A percentile compares a stretch with the other conserved stretches of the same genome.
Conservation (phyloP, 2,113 vertebrate genomes). For the Diphyllodes magnificus region DNA sequence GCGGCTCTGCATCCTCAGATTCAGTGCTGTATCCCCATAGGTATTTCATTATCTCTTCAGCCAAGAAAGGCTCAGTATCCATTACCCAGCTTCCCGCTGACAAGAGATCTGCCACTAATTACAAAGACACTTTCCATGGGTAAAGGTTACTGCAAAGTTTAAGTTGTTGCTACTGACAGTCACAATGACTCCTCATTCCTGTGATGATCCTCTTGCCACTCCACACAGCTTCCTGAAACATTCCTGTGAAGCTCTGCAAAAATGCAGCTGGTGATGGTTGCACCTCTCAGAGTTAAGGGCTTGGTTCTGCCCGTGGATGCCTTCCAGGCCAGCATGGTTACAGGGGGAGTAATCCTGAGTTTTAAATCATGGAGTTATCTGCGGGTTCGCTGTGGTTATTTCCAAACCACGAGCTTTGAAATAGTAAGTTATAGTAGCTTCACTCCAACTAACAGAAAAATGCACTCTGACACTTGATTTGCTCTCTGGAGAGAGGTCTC, state of each 20-base stretch:
- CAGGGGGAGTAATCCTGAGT: not conserved
- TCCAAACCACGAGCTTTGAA: not conserved
- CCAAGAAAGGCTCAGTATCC: not conserved
- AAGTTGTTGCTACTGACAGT: not conserved
- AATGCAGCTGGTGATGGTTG: not conserved
- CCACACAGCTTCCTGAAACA: not conserved
- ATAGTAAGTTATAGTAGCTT: not conserved
- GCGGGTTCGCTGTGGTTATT: not conserved
- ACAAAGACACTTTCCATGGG: not conserved
- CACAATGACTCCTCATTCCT: not conserved
- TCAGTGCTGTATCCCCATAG: not conserved
- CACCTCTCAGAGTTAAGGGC: not conserved
- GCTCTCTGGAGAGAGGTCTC: not conserved
- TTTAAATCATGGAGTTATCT: not conserved
- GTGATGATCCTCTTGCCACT: not conserved
- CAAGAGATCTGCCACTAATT: not conserved
- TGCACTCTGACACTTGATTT: slow-evolving; percentile 17
- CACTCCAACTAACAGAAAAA: not conserved
- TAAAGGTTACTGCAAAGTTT: not conserved
- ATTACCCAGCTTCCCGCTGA: not conserved
- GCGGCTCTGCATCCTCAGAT: not conserved
- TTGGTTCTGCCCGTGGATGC: not conserved
- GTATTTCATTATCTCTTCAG: not conserved
- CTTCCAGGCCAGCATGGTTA: not conserved
- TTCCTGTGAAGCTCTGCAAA: not conserved